phyloP scores from a whole-genome alignment of 1,140 invertebrate species.

The Drosophila mayri region DNA sequence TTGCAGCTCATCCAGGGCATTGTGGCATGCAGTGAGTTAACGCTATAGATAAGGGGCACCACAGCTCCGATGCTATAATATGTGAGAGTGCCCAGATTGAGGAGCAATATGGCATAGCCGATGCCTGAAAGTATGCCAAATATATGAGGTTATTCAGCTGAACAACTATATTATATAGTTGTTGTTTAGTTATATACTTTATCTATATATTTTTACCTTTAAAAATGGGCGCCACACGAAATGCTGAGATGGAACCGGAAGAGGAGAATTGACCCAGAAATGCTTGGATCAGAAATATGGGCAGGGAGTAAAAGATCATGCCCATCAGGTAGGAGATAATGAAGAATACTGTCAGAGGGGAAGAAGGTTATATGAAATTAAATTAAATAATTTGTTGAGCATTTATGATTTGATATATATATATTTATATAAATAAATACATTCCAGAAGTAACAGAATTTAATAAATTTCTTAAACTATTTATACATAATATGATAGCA shows the following conservation, averaged over 20 bases:
- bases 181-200: not conserved
- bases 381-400: not conserved
- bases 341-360: conserved; percentile 59
- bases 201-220: conserved; percentile 51
- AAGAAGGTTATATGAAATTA: not conserved
- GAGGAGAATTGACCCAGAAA: conserved; percentile 81
- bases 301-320: conserved; percentile 71
- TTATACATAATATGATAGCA: not conserved
- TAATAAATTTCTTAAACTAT: not conserved
- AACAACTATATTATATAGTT: not conserved
- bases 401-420: too few relatives aligned
- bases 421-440: too few relatives aligned
- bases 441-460: not conserved
- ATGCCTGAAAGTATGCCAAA: conserved; percentile 57
- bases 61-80: conserved; percentile 75
- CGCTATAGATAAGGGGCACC: conserved; percentile 76
- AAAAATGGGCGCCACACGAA: conserved; percentile 82
- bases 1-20: conserved; percentile 82
- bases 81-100: conserved; percentile 73
- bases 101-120: conserved; percentile 73
- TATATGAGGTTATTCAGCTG: not conserved
- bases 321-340: conserved; percentile 66
- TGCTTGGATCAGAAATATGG: conserved; percentile 81
- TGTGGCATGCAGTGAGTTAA: conserved; percentile 56
- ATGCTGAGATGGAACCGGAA: conserved; percentile 77